phyloP scores from a whole-genome alignment of 2,888 invertebrate genomes.

The Tenthredo distinguenda region DNA sequence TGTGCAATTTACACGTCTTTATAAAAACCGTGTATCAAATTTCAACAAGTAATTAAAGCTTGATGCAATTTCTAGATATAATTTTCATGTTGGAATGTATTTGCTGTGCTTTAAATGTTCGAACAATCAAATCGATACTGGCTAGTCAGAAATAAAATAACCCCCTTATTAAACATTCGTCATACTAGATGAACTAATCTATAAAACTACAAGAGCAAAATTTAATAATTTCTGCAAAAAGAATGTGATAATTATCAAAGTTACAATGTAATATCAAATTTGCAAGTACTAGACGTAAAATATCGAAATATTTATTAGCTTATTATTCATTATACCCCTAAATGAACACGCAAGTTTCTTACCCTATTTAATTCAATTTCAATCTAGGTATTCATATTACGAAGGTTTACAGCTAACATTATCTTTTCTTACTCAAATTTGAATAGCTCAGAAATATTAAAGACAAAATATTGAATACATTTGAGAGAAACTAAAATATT shows the following conservation, averaged over 20 bases:
- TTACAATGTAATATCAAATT: slow-evolving; percentile 51
- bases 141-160: slow-evolving; percentile 14
- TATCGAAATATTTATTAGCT: slow-evolving; percentile 55
- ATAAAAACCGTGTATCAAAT: slow-evolving; percentile 31
- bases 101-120: not conserved
- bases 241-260: slow-evolving; percentile 54
- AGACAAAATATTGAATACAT: slow-evolving; percentile 34
- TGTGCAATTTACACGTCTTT: slow-evolving; percentile 42
- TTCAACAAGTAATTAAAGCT: slow-evolving; percentile 33
- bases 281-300: slow-evolving; percentile 40
- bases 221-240: slow-evolving; percentile 1
- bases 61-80: not conserved
- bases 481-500: slow-evolving; percentile 16
- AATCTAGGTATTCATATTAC: slow-evolving; percentile 27
- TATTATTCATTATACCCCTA: slow-evolving; percentile 67
- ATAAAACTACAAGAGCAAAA: slow-evolving; percentile 13
- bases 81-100: not conserved
- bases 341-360: slow-evolving; percentile 69
- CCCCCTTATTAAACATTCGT: not conserved
- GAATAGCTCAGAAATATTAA: slow-evolving; percentile 40
- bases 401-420: slow-evolving; percentile 51
- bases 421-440: slow-evolving; percentile 54
- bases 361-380: slow-evolving; percentile 52
- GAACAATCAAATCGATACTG: not conserved
- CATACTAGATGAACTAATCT: not conserved